Percentiles rank a stretch among this genome's conserved stretches.
Evolutionary conservation across 2,797 vertebrate species (phyloP).

Genomic region (Pipistrellus pygmaeus): DNA sequence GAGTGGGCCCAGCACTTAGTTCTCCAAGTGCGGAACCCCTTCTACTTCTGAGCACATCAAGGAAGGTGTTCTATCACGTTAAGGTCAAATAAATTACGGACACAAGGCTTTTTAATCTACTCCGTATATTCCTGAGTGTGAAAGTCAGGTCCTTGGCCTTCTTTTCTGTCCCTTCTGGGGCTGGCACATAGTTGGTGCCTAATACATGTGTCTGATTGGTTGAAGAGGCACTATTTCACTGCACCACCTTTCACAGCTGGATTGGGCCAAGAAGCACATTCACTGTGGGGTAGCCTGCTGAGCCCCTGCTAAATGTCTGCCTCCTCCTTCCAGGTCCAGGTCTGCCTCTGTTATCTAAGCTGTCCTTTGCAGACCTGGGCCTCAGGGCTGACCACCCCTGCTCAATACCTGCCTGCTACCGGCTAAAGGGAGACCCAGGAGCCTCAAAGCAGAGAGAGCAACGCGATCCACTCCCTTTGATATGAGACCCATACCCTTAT

Average conservation of each 20-base stretch:
- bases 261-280: background rate
- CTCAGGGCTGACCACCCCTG: background rate
- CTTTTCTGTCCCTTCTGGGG: background rate
- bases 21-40: background rate
- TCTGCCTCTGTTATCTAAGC: background rate
- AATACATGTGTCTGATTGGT: background rate
- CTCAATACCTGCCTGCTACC: background rate
- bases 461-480: background rate
- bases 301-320: background rate
- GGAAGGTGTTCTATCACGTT: conserved; percentile 12
- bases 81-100: background rate
- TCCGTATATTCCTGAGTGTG: background rate
- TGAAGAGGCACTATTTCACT: background rate
- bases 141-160: background rate
- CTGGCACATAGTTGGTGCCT: background rate
- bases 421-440: background rate
- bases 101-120: conserved; percentile 21
- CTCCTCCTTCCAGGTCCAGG: background rate
- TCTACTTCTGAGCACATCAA: background rate
- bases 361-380: background rate
- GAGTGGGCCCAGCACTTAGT: background rate
- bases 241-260: background rate
- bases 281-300: background rate
- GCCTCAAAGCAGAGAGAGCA: background rate
- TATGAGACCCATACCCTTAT: background rate